Evolutionary conservation across 2,888 invertebrate genomes (phyloP), one percentile per base, ranked within the genome.

Genomic region (Synanthedon tipuliformis): DNA sequence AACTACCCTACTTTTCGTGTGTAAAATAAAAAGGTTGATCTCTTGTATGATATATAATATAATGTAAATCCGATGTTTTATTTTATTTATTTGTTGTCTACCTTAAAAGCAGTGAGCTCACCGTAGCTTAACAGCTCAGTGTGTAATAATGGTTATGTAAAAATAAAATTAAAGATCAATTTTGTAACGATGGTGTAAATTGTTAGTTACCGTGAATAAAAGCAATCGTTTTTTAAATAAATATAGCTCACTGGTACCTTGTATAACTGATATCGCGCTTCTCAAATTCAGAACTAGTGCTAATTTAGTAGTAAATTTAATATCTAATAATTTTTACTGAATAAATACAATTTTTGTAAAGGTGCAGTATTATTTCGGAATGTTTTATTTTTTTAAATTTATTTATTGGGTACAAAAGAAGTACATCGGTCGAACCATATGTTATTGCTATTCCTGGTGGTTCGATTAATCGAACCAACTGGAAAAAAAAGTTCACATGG

Each of bases 41-140:
- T 83, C 82, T 34, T 81, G 75, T 79, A 77, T 74, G 76, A 69
- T 79, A 74, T 79, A 77, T 74, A 76, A 69, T 79, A 74, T 69
- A 77, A 45, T 77, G 78, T 76, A 81, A 82, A 81, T 78, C 73
- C 71, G 71, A 77, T 65, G 71, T 76, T 65, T 49, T 65, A 57
- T 76, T 65, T 49, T 65, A 57, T 58, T 64, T 73, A 74, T 75
- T 78, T 77, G 74, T 76, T 73, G 65, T 60, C 62, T 67, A 15
- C 15, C 45, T 23, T 34, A 34, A 4, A n/a, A 0, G 11, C 15
- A 11, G 45, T 45, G 34, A 34, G 34, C 34, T 23, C 0, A 23
- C 34, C 34, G 1, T 34, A 34, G 10, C 34, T 34, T 34, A 34
- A 7, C 8, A 3, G 10, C 34, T 34, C 34, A 8, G 34, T 15